These are phyloP conservation scores for Calcarius lapponicus DNA, from an alignment of 2,797 vertebrate species.

Conservation along the genomic window DNA sequence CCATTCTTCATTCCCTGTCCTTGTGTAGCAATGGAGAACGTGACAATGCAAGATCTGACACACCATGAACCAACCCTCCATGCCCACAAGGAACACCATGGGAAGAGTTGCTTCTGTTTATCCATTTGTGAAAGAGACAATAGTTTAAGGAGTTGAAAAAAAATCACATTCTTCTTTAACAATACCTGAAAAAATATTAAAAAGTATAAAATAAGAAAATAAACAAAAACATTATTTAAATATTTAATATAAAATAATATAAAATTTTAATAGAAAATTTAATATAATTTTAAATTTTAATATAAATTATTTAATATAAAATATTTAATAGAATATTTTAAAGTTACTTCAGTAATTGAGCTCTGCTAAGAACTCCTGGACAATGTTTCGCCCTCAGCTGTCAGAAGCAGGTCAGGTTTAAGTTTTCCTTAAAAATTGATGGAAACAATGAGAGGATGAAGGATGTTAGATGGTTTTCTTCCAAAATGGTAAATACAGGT, in stretches of 20 bases:
- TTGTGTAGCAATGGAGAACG: fast-evolving
- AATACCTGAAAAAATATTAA: neutral
- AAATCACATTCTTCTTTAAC: neutral
- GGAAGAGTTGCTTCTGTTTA: neutral
- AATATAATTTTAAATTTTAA: no score
- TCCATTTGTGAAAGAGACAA: neutral
- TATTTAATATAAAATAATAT: no score
- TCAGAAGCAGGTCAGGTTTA: neutral
- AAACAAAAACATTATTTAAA: no score
- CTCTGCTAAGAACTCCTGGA: neutral
- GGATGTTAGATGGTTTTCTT: neutral
- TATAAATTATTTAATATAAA: no score
- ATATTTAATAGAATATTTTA: no score
- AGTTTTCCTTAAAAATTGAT: neutral
- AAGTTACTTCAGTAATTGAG: neutral
- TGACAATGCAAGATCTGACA: fast-evolving
- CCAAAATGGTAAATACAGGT: neutral
- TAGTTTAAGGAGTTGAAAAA: neutral
- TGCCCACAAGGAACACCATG: neutral
- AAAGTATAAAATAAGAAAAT: no score
- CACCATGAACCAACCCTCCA: neutral
- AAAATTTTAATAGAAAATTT: no score
- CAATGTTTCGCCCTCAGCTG: neutral
- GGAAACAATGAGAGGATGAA: neutral
- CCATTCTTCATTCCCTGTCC: neutral